phyloP scores from a whole-genome alignment of 2,113 vertebrate genomes.

The Larimichthys crocea region DNA sequence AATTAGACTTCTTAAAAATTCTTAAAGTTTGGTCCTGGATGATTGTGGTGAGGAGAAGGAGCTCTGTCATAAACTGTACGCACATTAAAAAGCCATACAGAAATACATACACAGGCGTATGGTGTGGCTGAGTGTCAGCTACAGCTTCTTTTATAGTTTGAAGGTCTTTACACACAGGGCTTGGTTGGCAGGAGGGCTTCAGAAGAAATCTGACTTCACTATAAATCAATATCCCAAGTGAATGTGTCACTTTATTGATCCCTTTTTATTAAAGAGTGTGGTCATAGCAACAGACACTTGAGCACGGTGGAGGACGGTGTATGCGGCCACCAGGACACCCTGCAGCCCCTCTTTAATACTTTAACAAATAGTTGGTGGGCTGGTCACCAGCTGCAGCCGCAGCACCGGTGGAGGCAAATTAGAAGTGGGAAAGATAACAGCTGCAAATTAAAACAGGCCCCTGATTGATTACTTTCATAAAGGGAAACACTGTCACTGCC shows the following conservation, averaged over 20 bases:
- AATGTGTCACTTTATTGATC: not conserved
- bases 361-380: conserved; percentile 14
- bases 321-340: not conserved
- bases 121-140: not conserved
- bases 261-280: not conserved
- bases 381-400: conserved; percentile 54
- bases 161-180: not conserved
- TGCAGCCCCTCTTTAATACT: conserved; percentile 26
- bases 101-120: not conserved
- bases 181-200: not conserved
- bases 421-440: conserved; percentile 62
- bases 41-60: not conserved
- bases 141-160: not conserved
- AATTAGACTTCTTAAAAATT: not conserved
- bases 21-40: not conserved
- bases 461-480: conserved; percentile 70
- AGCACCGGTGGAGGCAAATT: conserved; percentile 54
- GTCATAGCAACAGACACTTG: conserved; percentile 11
- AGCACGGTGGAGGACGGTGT: not conserved
- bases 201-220: conserved; percentile 1
- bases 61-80: not conserved
- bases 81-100: not conserved
- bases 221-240: not conserved
- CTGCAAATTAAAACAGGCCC: conserved; percentile 63
- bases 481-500: conserved; percentile 12